Base-by-base conservation (phyloP, 92 coral and sea anemone genomes). In the Muricea muricata region DNA sequence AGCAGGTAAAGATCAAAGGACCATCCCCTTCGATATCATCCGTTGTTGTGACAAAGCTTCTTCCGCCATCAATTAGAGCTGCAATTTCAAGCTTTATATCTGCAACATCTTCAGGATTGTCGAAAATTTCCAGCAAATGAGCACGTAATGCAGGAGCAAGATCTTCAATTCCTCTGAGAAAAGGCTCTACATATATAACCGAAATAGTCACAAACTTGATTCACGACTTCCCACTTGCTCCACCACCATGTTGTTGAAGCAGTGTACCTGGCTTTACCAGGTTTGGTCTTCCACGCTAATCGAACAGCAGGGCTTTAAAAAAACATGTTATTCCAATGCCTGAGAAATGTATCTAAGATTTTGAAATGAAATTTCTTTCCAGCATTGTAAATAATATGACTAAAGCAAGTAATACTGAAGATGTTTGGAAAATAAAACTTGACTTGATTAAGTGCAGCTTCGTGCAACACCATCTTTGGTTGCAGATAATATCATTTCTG, bases 41-140 rank as follows among this genome's bases (percentile, higher is more conserved):
- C 41, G 89, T 82, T 3, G 93, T 79, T 67, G 57, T 89, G 42
- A 89, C 90, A 86, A 89, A 89, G 35, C 83, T 84, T 4, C 56
- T 88, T 58, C 92, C 89, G 18, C 79, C 92, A 60, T 89, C 89
- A 84, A 89, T 47, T 6, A 78, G 32, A 18, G 78, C 92, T n/a
- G 92, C 92, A 54, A 89, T 85, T 73, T 89, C 92, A 42, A 89
- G 34, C 70, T 78, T 76, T 24, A 89, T 78, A 54, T 89, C 89
- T 65, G 65, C 34, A 67, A 85, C 90, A 76, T 83, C 86, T 60
- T 89, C 83, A 69, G 33, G 91, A 82, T 79, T 85, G 68, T 89
- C 89, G 69, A 89, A 89, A 66, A 91, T 89, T 39, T 89, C 89
- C 89, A 89, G 87, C 70, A 91, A 87, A 52, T 86, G 90, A 65